Conservation (phyloP, 1,140 invertebrate species). For the Drosophila ambigua region DNA sequence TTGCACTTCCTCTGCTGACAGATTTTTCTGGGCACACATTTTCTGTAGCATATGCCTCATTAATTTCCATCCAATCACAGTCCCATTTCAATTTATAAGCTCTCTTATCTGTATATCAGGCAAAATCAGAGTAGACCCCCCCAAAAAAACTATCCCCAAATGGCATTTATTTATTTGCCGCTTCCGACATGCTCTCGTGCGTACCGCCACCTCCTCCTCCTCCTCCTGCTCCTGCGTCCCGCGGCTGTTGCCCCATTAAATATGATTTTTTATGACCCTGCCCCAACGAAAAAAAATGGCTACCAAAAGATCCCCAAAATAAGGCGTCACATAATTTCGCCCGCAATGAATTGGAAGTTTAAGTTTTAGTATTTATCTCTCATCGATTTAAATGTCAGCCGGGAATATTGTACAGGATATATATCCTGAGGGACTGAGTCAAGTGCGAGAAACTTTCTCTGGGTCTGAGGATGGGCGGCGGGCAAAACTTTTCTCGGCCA, state of each 20-base stretch:
- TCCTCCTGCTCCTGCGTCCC: neutral
- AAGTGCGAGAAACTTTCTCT: constrained; percentile 76
- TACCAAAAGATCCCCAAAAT: constrained; percentile 23
- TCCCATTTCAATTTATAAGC: constrained; percentile 46
- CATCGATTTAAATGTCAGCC: constrained; percentile 79
- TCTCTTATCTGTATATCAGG: constrained; percentile 24
- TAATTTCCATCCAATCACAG: constrained; percentile 48
- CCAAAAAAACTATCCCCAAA: constrained; percentile 25
- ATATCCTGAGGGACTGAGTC: constrained; percentile 61
- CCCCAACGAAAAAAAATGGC: constrained; percentile 33
- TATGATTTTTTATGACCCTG: constrained; percentile 56
- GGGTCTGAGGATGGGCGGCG: neutral
- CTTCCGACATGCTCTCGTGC: constrained; percentile 17
- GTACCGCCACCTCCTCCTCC: too few species aligned
- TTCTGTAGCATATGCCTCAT: constrained; percentile 27
- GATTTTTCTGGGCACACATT: neutral
- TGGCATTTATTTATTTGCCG: constrained; percentile 53
- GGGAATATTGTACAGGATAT: constrained; percentile 19
- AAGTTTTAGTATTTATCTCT: constrained; percentile 71
- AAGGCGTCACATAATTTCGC: constrained; percentile 66
- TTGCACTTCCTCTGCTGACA: neutral
- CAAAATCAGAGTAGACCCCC: neutral
- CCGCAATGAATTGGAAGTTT: constrained; percentile 65
- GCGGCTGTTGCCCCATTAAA: constrained; percentile 41
- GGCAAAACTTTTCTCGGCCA: constrained; percentile 46